Evolutionary conservation across 2,113 vertebrate genomes (phyloP).

Genomic region (Lepisosteus oculatus): DNA sequence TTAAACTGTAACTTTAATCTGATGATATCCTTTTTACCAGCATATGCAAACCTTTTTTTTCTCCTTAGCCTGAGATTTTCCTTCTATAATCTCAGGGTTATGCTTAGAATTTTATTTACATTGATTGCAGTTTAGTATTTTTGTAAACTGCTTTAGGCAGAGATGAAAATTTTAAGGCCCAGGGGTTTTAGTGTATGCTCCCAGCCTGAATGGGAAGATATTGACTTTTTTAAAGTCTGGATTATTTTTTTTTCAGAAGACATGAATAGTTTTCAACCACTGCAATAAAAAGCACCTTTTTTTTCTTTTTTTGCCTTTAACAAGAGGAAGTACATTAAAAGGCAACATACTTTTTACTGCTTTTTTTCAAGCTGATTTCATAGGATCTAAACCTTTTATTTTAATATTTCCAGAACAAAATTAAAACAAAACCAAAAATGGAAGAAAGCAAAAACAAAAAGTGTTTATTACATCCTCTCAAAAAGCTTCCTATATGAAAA

Average conservation of each 20-base stretch:
- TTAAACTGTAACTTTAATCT: constrained; percentile 61
- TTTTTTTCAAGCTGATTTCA: constrained; percentile 51
- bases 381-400: constrained; percentile 48
- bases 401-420: constrained; percentile 14
- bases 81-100: constrained; percentile 65
- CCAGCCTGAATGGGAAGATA: constrained; percentile 74
- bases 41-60: constrained; percentile 66
- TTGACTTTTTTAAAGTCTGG: constrained; percentile 72
- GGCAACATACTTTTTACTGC: constrained; percentile 51
- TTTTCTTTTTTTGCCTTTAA: constrained; percentile 50
- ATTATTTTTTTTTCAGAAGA: constrained; percentile 78
- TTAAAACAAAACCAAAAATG: constrained; percentile 22
- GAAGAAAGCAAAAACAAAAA: constrained; percentile 7
- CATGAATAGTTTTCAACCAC: constrained; percentile 64
- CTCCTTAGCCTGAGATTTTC: constrained; percentile 70
- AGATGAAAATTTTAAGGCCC: constrained; percentile 81
- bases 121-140: constrained; percentile 74
- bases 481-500: constrained; percentile 52
- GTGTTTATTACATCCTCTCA: constrained; percentile 39
- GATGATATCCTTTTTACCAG: constrained; percentile 60
- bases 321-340: constrained; percentile 65
- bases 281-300: constrained; percentile 60
- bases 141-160: constrained; percentile 80
- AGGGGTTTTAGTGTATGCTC: constrained; percentile 79
- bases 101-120: constrained; percentile 73